A percentile compares a stretch with the other conserved stretches of the same genome.
phyloP scores from a whole-genome alignment of 2,888 invertebrate genomes.

The Plebejus anna region DNA sequence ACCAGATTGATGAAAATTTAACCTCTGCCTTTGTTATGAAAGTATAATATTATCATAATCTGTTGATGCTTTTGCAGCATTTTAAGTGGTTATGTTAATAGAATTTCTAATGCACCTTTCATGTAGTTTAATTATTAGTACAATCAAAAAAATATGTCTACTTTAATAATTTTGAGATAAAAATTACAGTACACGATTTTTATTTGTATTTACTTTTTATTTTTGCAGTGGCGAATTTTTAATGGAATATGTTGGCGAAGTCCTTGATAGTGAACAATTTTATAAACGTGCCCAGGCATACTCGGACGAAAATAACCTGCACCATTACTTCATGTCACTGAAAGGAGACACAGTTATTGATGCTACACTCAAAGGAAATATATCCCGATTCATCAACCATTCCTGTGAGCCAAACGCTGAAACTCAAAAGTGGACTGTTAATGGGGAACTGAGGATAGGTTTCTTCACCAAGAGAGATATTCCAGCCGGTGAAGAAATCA shows the following conservation, averaged over 20 bases:
- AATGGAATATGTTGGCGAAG: constrained; percentile 99
- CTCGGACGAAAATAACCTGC: constrained; percentile 92
- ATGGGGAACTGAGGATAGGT: constrained; percentile 95
- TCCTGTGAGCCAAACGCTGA: constrained; percentile 99
- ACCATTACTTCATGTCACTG: constrained; percentile 98
- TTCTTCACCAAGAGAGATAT: constrained; percentile 96
- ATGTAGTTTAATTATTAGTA: too few relatives aligned
- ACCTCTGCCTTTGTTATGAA: not conserved
- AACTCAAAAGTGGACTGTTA: constrained; percentile 98
- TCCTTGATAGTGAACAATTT: constrained; percentile 94
- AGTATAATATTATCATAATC: not conserved
- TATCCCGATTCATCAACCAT: constrained; percentile 98
- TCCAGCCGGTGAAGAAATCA: constrained; percentile 94
- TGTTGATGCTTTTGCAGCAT: not conserved
- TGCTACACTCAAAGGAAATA: constrained; percentile 96
- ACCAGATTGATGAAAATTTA: too few relatives aligned
- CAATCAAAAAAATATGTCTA: too few relatives aligned
- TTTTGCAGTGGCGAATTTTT: constrained; percentile 92
- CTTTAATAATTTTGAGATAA: not conserved
- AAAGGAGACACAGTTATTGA: constrained; percentile 93
- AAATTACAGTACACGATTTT: not conserved
- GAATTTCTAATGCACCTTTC: too few relatives aligned
- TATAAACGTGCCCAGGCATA: constrained; percentile 92
- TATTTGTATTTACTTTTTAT: constrained; percentile 28
- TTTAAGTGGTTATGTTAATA: too few relatives aligned